Conservation (phyloP, 2,888 invertebrate species). For the Andrena flavipes region DNA sequence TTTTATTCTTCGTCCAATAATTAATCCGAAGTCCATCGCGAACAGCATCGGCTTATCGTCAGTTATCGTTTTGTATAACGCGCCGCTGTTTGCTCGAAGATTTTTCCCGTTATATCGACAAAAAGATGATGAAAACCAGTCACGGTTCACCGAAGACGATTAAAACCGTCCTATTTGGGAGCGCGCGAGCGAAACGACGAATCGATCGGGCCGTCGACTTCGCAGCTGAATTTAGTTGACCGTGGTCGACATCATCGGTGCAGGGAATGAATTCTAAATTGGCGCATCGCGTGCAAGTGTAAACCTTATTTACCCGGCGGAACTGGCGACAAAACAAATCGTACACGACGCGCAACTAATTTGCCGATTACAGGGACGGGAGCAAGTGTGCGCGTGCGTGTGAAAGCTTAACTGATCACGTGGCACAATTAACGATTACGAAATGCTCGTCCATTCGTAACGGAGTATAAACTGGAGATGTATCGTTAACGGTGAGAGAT, state of each 20-base stretch:
- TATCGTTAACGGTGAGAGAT: too few species aligned
- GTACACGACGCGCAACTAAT: constrained; percentile 1
- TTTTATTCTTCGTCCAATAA: background rate
- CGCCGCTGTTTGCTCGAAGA: constrained; percentile 26
- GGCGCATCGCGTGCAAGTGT: constrained; percentile 5
- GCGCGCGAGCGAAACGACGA: constrained; percentile 41
- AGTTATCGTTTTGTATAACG: constrained; percentile 2
- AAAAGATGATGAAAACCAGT: constrained; percentile 16
- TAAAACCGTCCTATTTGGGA: constrained; percentile 45
- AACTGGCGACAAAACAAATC: constrained; percentile 22
- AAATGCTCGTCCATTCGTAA: background rate
- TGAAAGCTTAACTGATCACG: background rate
- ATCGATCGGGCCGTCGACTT: constrained; percentile 47
- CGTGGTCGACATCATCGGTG: constrained; percentile 33
- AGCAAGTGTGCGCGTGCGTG: background rate
- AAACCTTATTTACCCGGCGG: constrained; percentile 32
- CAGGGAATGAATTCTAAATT: constrained; percentile 53
- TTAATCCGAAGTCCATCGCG: constrained; percentile 12
- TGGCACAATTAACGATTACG: background rate
- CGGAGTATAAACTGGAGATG: background rate
- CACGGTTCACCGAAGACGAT: constrained; percentile 47
- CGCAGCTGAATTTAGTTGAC: constrained; percentile 50
- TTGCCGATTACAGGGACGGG: background rate
- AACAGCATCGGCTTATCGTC: constrained; percentile 6
- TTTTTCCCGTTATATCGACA: constrained; percentile 21